Evolutionary conservation across 2,888 invertebrate species (phyloP).

Genomic region (Heliconius ethilla): DNA sequence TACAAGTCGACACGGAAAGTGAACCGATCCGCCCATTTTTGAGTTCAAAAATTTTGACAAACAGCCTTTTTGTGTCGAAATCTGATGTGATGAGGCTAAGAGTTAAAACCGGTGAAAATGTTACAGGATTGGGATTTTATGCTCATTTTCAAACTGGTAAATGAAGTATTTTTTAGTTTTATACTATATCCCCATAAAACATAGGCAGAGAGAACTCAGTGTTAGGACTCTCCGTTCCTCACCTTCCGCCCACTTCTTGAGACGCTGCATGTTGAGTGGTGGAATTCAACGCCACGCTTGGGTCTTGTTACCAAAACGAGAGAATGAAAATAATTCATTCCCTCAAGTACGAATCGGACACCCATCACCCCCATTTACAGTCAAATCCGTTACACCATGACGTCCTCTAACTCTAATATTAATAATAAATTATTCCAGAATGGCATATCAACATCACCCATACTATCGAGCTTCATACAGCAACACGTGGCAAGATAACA

Average conservation of each 20-base stretch:
- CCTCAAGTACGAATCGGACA: too few relatives aligned
- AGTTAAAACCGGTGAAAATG: conserved; percentile 84
- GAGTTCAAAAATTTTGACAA: conserved; percentile 80
- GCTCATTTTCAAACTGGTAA: conserved; percentile 85
- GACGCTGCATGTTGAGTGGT: neutral
- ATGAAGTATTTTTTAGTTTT: conserved; percentile 37
- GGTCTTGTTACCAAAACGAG: too few relatives aligned
- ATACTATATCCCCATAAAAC: too few relatives aligned
- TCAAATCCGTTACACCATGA: too few relatives aligned
- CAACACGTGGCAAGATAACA: conserved; percentile 57
- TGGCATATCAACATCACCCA: conserved; percentile 65
- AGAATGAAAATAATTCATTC: too few relatives aligned
- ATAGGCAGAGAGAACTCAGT: neutral
- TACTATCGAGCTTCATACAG: conserved; percentile 56
- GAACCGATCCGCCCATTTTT: conserved; percentile 82
- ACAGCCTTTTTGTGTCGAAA: conserved; percentile 85
- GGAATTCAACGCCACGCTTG: neutral
- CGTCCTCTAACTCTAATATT: too few relatives aligned
- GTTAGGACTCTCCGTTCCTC: neutral
- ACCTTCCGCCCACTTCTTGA: neutral
- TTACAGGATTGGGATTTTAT: conserved; percentile 85
- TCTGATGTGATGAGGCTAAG: conserved; percentile 84
- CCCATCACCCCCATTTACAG: too few relatives aligned
- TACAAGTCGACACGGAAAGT: conserved; percentile 82
- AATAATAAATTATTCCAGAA: conserved; percentile 52